Percentiles rank a stretch among this genome's conserved stretches.
phyloP scores from a whole-genome alignment of 2,113 vertebrate species.

The Pygathrix nemaeus region DNA sequence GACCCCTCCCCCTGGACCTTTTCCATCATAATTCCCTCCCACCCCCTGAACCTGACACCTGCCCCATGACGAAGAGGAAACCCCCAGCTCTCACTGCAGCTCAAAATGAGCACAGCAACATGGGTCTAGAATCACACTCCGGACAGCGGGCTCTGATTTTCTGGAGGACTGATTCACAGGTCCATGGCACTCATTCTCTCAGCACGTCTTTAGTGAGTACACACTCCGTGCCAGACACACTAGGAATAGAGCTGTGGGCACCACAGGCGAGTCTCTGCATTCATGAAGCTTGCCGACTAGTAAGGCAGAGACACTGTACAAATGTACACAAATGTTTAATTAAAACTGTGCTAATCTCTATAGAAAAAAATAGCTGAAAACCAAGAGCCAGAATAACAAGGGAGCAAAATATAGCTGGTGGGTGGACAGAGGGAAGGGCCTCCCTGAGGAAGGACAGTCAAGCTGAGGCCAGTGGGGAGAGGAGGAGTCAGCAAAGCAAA shows the following conservation, averaged over 20 bases:
- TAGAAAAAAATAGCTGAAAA: neutral
- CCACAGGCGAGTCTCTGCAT: no score
- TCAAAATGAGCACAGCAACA: neutral
- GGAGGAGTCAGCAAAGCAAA: neutral
- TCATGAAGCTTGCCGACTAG: neutral
- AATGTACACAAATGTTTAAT: neutral
- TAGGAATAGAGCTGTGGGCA: neutral
- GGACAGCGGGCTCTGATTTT: neutral
- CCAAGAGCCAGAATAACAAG: neutral
- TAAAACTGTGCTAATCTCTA: neutral
- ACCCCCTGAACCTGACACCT: neutral
- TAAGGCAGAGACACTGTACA: neutral
- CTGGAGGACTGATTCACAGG: neutral
- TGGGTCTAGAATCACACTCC: neutral
- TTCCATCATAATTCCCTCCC: neutral
- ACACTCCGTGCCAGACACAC: neutral
- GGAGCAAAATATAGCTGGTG: neutral
- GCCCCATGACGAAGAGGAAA: neutral
- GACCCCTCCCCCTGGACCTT: neutral
- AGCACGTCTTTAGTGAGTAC: neutral
- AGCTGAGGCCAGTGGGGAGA: neutral
- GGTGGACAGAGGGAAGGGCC: neutral
- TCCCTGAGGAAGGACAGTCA: neutral
- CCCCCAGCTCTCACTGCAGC: neutral
- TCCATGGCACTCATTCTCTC: neutral